These are phyloP conservation scores for Ochotona curzoniae DNA, from an alignment of 2,113 vertebrate genomes.

Conservation along the genomic window DNA sequence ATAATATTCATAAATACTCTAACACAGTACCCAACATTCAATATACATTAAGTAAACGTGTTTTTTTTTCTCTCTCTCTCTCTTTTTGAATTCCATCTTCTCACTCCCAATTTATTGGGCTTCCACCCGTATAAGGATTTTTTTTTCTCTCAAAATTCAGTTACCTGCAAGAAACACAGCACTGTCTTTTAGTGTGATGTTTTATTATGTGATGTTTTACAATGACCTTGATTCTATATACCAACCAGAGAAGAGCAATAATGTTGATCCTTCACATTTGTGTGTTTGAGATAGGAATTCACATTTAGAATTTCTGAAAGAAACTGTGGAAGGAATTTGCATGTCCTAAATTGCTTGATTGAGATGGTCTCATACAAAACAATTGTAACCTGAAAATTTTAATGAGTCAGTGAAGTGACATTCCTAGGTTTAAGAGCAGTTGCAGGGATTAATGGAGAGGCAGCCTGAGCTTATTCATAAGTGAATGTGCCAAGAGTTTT, in stretches of 20 bases:
- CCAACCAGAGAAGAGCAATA: background rate
- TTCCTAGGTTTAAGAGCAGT: constrained; percentile 44
- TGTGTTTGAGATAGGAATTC: constrained; percentile 54
- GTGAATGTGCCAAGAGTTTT: constrained; percentile 30
- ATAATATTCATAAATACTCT: constrained; percentile 19
- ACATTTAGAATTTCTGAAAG: constrained; percentile 62
- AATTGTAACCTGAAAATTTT: constrained; percentile 3
- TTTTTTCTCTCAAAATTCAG: constrained; percentile 1
- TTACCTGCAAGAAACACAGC: constrained; percentile 22
- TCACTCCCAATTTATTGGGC: background rate
- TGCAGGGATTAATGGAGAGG: background rate
- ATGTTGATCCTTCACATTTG: background rate
- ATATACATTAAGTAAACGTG: background rate
- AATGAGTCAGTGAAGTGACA: constrained; percentile 34
- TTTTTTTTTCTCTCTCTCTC: background rate
- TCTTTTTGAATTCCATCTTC: constrained; percentile 19
- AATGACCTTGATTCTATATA: background rate
- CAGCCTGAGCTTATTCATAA: background rate
- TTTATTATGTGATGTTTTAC: constrained; percentile 57
- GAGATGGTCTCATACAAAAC: constrained; percentile 1
- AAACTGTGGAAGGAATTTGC: background rate
- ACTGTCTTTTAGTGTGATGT: constrained; percentile 23
- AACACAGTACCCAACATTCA: background rate
- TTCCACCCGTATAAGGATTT: constrained; percentile 8
- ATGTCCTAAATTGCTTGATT: background rate